Conservation (phyloP, 35 echinoderm and acorn worm species). For the Apostichopus parvimensis region DNA sequence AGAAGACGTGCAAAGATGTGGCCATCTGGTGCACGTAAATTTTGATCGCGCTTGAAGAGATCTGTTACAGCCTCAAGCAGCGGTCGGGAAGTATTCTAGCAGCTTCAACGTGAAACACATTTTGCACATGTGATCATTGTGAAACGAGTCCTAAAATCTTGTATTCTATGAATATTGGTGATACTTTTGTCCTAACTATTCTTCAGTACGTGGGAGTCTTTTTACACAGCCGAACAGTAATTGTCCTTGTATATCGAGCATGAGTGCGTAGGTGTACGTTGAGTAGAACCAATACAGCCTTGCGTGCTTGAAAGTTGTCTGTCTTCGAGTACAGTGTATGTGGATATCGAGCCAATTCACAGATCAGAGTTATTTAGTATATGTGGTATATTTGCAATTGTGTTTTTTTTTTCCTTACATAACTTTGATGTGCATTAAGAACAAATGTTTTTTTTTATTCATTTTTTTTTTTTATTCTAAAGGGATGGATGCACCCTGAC, state of each 20-base stretch:
- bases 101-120: slow-evolving; percentile 28
- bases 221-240: slow-evolving; percentile 30
- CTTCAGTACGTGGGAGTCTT: slow-evolving; percentile 13
- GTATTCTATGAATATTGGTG: slow-evolving; percentile 19
- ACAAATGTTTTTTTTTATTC: neutral
- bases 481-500: neutral
- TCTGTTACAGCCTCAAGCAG: too few relatives aligned
- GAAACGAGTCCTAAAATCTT: slow-evolving; percentile 34
- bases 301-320: slow-evolving; percentile 22
- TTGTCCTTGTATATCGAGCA: slow-evolving; percentile 23
- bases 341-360: neutral
- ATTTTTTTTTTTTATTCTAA: neutral
- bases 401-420: neutral
- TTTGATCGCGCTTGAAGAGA: too few relatives aligned
- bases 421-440: slow-evolving; percentile 2
- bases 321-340: neutral
- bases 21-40: neutral
- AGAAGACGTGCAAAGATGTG: neutral
- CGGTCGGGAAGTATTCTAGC: slow-evolving; percentile 23
- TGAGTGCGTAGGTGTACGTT: neutral
- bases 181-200: slow-evolving; percentile 24
- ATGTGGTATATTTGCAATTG: neutral
- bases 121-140: slow-evolving; percentile 48
- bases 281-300: slow-evolving; percentile 18
- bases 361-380: too few relatives aligned